Conservation (phyloP, 2,797 vertebrate genomes). For the Protonibea diacanthus region DNA sequence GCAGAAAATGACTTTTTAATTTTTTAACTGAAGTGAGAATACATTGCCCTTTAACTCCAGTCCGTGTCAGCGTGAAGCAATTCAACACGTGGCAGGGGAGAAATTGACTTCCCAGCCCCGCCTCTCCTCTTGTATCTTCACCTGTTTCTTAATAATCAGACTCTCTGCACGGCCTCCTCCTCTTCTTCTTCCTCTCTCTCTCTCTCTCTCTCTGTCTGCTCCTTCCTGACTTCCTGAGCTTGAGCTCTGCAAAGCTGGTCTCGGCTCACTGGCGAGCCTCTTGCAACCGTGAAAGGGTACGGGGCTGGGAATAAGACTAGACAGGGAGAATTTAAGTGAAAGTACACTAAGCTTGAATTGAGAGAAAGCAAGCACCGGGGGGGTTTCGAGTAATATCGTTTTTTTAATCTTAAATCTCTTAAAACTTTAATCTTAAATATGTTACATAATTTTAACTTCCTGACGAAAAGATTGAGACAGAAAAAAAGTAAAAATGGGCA, state of each 20-base stretch:
- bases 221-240: conserved; percentile 29
- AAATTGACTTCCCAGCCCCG: conserved; percentile 23
- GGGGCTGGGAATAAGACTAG: conserved; percentile 44
- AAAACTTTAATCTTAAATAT: conserved; percentile 48
- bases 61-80: conserved; percentile 17
- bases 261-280: conserved; percentile 50
- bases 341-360: conserved; percentile 21
- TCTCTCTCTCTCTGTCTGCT: conserved; percentile 8
- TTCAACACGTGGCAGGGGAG: conserved; percentile 47
- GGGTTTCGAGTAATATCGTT: conserved; percentile 26
- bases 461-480: conserved; percentile 14
- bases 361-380: conserved; percentile 23
- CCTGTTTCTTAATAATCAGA: conserved; percentile 38
- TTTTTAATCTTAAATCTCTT: conserved; percentile 46
- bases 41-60: conserved; percentile 47
- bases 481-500: not conserved
- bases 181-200: conserved; percentile 15
- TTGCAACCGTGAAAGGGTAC: conserved; percentile 61
- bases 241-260: conserved; percentile 30
- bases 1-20: conserved; percentile 15
- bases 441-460: conserved; percentile 26
- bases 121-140: conserved; percentile 10
- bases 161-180: conserved; percentile 16
- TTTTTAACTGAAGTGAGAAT: conserved; percentile 27
- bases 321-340: conserved; percentile 40